Evolutionary conservation across 2,888 invertebrate species (phyloP), one percentile per base, ranked within the genome.

Genomic region (Limnephilus rhombicus): DNA sequence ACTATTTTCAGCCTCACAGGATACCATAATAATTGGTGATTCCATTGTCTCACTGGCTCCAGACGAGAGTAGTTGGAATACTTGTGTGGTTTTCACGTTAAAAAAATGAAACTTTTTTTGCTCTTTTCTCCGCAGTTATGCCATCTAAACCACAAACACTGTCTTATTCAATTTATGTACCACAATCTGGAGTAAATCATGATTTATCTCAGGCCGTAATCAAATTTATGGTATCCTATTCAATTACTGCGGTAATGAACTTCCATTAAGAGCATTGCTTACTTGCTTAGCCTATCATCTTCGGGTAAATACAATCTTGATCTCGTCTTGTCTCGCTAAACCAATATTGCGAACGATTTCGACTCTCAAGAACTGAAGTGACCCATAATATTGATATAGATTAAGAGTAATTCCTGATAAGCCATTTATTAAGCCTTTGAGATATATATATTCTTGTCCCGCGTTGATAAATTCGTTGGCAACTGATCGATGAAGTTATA

Each of bases 221-320:
- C 86, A 86, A 86, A 86, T 86, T 87, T 87, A 87, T 68, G 87
- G 87, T 31, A 34, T 31, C 34, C 53, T 29, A n/a, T 87, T 87
- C 87, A 87, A 87, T 87, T 68, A 68, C 68, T 87, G 87, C 31
- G 87, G 68, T 87, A 87, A 68, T 87, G 87, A 87, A 68, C 53
- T 87, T 53, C 87, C 87, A 87, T 87, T 87, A 87, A 18, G 41
- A 45, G 41, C 86, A n/a, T n/a, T 45, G 86, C 68, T 68, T 68
- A 68, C 68, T 68, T 68, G n/a, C 86, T 45, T 37, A 45, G 41
- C 86, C 86, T 45, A 45, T 86, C 86, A 86, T 86, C 86, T 86
- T 86, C n/a, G 41, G 41, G 29, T 45, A 29, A 45, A 86, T 45
- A 45, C 45, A 45, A 86, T 86, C 29, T 86, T 41, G 86, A 86